Evolutionary conservation across 2,113 vertebrate species (phyloP).

Genomic region (Myrmophylax atrothorax): DNA sequence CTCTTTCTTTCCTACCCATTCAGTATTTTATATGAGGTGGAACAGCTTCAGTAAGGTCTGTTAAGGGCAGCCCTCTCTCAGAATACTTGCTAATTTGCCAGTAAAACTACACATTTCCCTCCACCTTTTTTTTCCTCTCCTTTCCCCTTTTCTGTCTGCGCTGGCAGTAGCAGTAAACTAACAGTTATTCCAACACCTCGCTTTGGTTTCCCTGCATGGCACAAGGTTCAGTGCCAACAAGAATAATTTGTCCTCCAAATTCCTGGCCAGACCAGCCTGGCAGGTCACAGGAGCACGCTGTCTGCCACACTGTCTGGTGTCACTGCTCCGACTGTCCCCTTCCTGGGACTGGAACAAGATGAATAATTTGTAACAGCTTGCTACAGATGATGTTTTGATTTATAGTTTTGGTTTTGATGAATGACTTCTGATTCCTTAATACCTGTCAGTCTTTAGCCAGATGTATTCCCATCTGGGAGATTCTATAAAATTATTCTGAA

Average conservation of each 20-base stretch:
- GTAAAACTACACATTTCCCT: rapidly evolving
- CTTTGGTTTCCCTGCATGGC: rapidly evolving
- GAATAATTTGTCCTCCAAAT: background rate
- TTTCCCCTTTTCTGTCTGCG: background rate
- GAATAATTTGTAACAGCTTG: background rate
- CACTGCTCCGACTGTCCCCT: background rate
- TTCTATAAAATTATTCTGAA: background rate
- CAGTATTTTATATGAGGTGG: background rate
- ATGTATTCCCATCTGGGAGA: background rate
- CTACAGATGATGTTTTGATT: background rate
- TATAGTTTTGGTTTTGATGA: background rate
- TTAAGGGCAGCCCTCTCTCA: background rate
- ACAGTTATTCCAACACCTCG: background rate
- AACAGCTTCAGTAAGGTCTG: background rate
- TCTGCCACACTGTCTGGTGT: rapidly evolving
- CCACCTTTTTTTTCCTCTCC: background rate
- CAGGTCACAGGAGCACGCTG: background rate
- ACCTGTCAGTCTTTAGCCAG: background rate
- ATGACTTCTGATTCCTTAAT: background rate
- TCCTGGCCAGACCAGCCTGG: background rate
- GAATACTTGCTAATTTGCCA: background rate
- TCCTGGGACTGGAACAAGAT: background rate
- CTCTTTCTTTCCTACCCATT: background rate
- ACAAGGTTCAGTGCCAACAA: background rate
- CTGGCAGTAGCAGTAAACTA: background rate